A percentile compares a stretch with the other conserved stretches of the same genome.
Evolutionary conservation across 2,797 vertebrate species (phyloP).

Genomic region (Diplodus sargus): DNA sequence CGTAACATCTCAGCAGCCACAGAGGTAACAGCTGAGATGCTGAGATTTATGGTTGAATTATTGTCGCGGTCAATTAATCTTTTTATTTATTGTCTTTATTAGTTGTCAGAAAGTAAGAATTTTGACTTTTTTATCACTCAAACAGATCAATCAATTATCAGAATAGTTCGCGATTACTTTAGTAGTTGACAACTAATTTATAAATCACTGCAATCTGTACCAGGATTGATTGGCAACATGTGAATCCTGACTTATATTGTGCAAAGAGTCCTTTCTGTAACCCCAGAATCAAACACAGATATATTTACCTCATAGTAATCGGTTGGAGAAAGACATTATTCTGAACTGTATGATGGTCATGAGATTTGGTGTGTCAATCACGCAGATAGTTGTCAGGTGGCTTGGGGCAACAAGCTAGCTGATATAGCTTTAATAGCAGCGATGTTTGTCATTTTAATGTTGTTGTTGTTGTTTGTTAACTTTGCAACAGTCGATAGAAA

Average conservation of each 20-base stretch:
- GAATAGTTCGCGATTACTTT: no score
- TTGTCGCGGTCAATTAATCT: no score
- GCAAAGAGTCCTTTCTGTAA: not conserved
- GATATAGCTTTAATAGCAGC: conserved; percentile 26
- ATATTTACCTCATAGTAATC: not conserved
- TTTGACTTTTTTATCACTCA: no score
- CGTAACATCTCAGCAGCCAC: not conserved
- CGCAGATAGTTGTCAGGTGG: conserved; percentile 16
- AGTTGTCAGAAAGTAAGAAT: no score
- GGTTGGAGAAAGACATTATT: not conserved
- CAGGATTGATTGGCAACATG: not conserved
- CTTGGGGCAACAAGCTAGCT: not conserved
- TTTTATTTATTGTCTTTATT: no score
- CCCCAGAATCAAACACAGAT: not conserved
- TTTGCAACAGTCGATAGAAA: conserved; percentile 24
- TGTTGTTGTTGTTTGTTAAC: conserved; percentile 33
- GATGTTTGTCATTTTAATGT: conserved; percentile 32
- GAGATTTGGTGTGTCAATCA: not conserved
- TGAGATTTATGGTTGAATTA: not conserved
- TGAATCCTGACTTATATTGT: not conserved
- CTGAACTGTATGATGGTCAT: not conserved
- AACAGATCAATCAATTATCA: no score
- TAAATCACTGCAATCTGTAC: no score
- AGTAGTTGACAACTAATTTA: no score
- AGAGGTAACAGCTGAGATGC: not conserved